Evolutionary conservation across 2,888 invertebrate genomes (phyloP).

Genomic region (Microctonus aethiopoides): DNA sequence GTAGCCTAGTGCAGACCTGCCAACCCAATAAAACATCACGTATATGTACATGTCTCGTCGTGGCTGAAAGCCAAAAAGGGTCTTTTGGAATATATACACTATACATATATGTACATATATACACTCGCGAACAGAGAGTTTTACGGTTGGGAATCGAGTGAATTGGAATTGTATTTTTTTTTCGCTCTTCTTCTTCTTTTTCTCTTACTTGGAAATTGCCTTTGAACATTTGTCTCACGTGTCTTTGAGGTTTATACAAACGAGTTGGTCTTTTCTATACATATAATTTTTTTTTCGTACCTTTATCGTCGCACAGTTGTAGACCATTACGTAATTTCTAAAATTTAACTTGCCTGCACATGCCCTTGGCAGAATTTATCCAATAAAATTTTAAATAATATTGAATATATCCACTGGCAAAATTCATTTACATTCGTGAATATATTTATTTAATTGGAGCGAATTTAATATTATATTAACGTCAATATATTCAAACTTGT

Average conservation of each 20-base stretch:
- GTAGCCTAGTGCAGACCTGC: constrained; percentile 13
- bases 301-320: not conserved
- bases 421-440: not conserved
- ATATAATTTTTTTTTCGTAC: not conserved
- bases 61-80: not conserved
- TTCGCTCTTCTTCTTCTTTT: not conserved
- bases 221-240: not conserved
- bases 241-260: not conserved
- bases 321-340: not conserved
- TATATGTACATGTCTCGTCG: not conserved
- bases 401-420: not conserved
- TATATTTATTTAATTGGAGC: not conserved
- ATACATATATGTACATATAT: not conserved
- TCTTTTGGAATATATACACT: not conserved
- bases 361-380: not conserved
- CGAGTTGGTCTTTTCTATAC: not conserved
- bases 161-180: not conserved
- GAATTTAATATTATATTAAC: not conserved
- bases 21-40: constrained; percentile 10
- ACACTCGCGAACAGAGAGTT: not conserved
- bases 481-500: not conserved
- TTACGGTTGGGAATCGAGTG: not conserved
- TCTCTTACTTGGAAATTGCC: constrained; percentile 1
- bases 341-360: not conserved
- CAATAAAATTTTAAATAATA: not conserved